These are phyloP conservation scores for Hypanus sabinus DNA, from an alignment of 2,113 vertebrate genomes.

Conservation along the genomic window DNA sequence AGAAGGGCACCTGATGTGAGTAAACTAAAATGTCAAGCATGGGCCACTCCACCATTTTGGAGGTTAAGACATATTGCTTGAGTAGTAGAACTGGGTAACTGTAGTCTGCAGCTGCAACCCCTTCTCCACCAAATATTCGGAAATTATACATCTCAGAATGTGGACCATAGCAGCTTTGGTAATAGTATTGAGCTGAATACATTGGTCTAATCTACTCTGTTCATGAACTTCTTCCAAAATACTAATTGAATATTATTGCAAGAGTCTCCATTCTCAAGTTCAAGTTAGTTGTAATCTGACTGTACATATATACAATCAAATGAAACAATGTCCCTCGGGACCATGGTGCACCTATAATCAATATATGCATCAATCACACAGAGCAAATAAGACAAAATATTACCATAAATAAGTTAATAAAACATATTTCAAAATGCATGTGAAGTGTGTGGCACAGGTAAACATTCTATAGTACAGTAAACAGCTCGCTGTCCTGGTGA, in stretches of 20 bases:
- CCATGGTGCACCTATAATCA: too few species aligned
- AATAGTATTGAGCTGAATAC: not conserved
- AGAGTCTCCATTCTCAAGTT: not conserved
- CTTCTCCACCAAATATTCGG: not conserved
- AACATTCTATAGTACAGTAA: too few species aligned
- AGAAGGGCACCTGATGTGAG: not conserved
- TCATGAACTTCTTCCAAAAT: not conserved
- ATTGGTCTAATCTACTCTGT: not conserved
- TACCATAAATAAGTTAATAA: too few species aligned
- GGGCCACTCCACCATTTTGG: not conserved
- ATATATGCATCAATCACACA: not conserved
- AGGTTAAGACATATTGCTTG: not conserved
- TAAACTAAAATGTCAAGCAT: not conserved
- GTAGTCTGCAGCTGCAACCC: not conserved
- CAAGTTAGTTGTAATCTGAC: too few species aligned
- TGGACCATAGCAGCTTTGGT: constrained; percentile 10
- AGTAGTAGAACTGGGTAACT: not conserved
- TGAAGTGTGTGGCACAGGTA: too few species aligned
- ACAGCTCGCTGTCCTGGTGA: too few species aligned
- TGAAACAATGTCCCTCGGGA: too few species aligned
- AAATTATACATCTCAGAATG: constrained; percentile 16
- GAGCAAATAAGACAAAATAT: too few species aligned
- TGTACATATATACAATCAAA: too few species aligned
- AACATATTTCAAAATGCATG: too few species aligned
- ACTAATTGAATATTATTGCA: not conserved